Conservation (phyloP, 1,140 invertebrate species). For the Conus ventricosus region DNA sequence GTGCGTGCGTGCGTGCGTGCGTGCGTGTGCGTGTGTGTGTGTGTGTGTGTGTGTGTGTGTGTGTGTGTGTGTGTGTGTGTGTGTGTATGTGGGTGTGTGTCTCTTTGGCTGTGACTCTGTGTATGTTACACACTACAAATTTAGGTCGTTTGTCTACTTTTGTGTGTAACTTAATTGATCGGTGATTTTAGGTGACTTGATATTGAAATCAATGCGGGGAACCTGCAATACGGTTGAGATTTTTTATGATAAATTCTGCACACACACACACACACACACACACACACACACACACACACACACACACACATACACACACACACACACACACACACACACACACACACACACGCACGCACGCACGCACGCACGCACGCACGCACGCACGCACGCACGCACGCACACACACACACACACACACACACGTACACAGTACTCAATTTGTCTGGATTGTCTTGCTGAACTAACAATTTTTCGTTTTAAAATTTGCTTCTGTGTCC, state of each 20-base stretch:
- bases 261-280: not conserved
- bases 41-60: not conserved
- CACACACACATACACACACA: not conserved
- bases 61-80: not conserved
- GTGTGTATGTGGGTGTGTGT: not conserved
- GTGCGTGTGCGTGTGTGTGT: slow-evolving; percentile 16
- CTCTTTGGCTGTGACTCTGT: not conserved
- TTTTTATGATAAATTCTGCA: not conserved
- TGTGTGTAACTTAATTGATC: too few species aligned
- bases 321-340: not conserved
- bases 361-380: not conserved
- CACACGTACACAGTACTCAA: not conserved
- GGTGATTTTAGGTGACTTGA: too few species aligned
- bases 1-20: not conserved
- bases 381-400: not conserved
- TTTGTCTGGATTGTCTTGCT: too few species aligned
- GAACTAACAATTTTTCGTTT: too few species aligned
- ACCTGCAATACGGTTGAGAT: too few species aligned
- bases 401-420: slow-evolving; percentile 10
- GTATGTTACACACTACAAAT: not conserved
- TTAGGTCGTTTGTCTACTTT: not conserved
- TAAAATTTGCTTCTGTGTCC: too few species aligned
- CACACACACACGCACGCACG: not conserved
- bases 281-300: not conserved
- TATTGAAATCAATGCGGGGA: too few species aligned